Evolutionary conservation across 2,797 vertebrate species (phyloP), one percentile per base, ranked within the genome.

Genomic region (Tapirus indicus): DNA sequence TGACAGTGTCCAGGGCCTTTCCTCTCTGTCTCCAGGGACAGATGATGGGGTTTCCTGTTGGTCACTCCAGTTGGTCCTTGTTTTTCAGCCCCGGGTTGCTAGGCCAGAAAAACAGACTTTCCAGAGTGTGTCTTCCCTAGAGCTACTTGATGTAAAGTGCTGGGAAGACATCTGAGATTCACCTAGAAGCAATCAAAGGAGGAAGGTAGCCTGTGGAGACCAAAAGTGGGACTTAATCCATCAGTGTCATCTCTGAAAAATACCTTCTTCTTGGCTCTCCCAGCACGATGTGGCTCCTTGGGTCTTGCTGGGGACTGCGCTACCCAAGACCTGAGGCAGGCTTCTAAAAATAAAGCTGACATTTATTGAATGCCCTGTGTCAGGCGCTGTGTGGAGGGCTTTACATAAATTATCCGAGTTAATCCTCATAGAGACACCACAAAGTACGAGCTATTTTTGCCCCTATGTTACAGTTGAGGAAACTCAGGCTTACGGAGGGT

Each of bases 341-440:
- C 86, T 96, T 97, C 96, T 75, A 66, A 93, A 96, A 93, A 80
- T 91, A 88, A 89, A 91, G 87, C 89, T 97, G 94, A 86, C 49
- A 85, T 72, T 94, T 92, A 90, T 41, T 56, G 64, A 96, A 56
- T 74, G 56, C n/a, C 41, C 27, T 41, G 23, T 71, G 78, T 87
- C 84, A 79, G 86, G 78, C 27, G 41, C 69, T 74, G 25, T 79
- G 16, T 12, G 21, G 44, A 90, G 23, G 60, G 72, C 77, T 95
- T 96, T 92, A 7, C 94, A 91, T 92, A 94, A 84, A 96, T 97
- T 88, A 93, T 52, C 72, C 58, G 58, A 84, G 86, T 88, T 95
- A 91, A 92, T 96, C 62, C 68, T 92, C 82, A 77, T 7, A 47
- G 87, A 94, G 93, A 83, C 21, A 47, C 38, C 47, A 5, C 14